Conservation (phyloP, 2,113 vertebrate genomes). For the Grammomys dolichurus region DNA sequence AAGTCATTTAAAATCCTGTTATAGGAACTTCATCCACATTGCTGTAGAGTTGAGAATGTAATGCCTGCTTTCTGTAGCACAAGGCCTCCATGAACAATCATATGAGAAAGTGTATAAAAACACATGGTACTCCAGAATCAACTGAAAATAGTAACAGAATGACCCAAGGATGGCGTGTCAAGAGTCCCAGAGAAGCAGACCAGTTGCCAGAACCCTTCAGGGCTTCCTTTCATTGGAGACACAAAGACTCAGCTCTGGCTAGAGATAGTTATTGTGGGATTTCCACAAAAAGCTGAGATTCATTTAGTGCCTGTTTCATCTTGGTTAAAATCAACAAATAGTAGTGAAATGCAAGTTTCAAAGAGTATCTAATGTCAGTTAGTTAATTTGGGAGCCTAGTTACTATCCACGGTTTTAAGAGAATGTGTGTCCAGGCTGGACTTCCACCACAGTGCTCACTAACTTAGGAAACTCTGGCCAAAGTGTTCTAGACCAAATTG, state of each 20-base stretch:
- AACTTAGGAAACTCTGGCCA: constrained; percentile 5
- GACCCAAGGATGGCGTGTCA: background rate
- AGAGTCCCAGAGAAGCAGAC: background rate
- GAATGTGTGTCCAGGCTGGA: background rate
- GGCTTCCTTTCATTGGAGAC: background rate
- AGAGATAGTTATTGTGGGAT: background rate
- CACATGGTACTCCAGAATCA: background rate
- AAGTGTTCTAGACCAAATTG: constrained; percentile 56
- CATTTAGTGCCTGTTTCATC: background rate
- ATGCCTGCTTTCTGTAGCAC: background rate
- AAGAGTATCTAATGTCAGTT: background rate
- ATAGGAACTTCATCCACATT: background rate
- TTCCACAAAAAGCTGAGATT: background rate
- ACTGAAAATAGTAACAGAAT: background rate
- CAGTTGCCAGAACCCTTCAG: background rate
- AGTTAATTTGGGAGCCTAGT: constrained; percentile 46
- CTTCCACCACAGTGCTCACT: background rate
- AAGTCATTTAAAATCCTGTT: background rate
- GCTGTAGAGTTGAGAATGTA: background rate
- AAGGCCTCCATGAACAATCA: background rate
- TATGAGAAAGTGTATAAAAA: background rate
- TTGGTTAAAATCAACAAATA: constrained; percentile 12
- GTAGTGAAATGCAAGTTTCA: background rate
- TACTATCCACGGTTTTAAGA: constrained; percentile 18
- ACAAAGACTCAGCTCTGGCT: background rate